Base-by-base conservation (phyloP, 2,888 invertebrate genomes). In the Lomographa bimaculata region DNA sequence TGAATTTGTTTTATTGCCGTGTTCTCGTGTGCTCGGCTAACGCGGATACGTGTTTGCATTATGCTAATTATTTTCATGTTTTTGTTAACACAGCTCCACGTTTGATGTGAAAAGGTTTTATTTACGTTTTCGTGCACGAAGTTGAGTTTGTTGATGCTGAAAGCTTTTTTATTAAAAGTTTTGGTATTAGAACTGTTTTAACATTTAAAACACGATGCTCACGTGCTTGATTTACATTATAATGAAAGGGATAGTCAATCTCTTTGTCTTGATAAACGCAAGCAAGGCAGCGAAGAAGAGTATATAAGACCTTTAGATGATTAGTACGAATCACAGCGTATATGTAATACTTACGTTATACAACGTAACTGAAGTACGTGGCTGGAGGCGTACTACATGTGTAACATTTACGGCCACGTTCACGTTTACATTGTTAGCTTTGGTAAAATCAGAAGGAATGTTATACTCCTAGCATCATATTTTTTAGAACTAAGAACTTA, bases 1-100 rank as follows among this genome's bases (percentile, higher is more conserved):
- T 42, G 42, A 45, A 36, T 48, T 51, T 37, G 41, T 52, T 54
- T 54, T 54, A 45, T 50, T 40, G 32, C 34, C 44, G 37, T 46
- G 50, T 50, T 46, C 43, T 39, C 39, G 38, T 43, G 27, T 46
- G 36, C 45, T 29, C 12, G 16, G 37, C 39, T 45, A 48, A 50
- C 42, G 47, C 40, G 25, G 23, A 38, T 43, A 39, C 37, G 38
- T 33, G 45, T 39, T 45, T 35, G 24, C 45, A 39, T 45, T 39
- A 45, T 45, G 45, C 23, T 45, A 45, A 45, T 45, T 45, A 45
- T 45, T 35, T 45, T 35, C 21, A 27, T 28, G 26, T 39, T 38
- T 35, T 35, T 35, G 32, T 35, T 35, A 35, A 25, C 25, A 34
- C 34, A 23, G 12, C 10, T 20, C 12, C 10, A 5, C 25, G 20